These are phyloP conservation scores for Sinosuthora webbiana DNA, from an alignment of 2,113 vertebrate genomes.

Conservation along the genomic window DNA sequence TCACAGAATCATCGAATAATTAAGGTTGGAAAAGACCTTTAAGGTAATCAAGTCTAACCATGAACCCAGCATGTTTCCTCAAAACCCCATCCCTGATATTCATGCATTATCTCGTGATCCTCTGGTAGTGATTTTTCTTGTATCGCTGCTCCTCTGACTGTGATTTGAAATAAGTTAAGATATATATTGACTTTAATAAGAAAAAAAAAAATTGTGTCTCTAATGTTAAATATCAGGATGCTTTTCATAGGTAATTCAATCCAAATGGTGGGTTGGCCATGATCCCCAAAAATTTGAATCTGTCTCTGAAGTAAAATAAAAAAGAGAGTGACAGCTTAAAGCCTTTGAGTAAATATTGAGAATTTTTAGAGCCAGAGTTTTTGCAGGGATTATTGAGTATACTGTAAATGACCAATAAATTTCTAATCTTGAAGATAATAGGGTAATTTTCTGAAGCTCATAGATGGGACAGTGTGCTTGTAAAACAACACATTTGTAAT, in stretches of 20 bases:
- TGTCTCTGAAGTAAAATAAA: background rate
- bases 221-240: background rate
- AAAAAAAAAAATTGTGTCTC: background rate
- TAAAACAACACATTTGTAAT: background rate
- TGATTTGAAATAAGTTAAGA: background rate
- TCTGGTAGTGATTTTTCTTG: background rate
- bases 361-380: background rate
- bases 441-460: background rate
- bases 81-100: background rate
- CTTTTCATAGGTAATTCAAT: background rate
- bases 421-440: background rate
- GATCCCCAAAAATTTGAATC: background rate
- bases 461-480: background rate
- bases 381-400: background rate
- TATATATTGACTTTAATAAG: background rate
- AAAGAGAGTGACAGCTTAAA: background rate
- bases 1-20: background rate
- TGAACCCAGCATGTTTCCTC: background rate
- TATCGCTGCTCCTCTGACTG: background rate
- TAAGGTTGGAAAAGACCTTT: background rate
- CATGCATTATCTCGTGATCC: background rate
- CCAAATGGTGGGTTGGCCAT: background rate
- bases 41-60: background rate
- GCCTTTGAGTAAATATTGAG: background rate
- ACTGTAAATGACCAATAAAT: background rate